Conservation (phyloP, 2,797 vertebrate species). For the Lutjanus argentimaculatus region DNA sequence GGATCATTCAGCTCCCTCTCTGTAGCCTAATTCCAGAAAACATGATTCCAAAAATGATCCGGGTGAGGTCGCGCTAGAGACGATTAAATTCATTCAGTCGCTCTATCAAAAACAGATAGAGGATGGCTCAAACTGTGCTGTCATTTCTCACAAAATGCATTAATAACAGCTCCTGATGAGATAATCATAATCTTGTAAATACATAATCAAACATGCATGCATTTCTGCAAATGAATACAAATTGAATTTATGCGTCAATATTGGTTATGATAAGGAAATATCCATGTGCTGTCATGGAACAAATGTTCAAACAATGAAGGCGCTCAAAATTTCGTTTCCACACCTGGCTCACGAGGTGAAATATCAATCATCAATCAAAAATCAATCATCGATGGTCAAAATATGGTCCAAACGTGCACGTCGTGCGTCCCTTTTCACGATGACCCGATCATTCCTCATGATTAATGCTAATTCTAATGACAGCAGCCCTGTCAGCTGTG, state of each 20-base stretch:
- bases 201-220: neutral
- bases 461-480: constrained; percentile 85
- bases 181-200: neutral
- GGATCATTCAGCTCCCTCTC: constrained; percentile 79
- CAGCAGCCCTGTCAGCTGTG: constrained; percentile 79
- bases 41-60: constrained; percentile 82
- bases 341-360: constrained; percentile 43
- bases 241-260: neutral
- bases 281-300: neutral
- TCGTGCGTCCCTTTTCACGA: constrained; percentile 16
- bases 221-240: neutral
- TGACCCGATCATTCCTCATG: constrained; percentile 74
- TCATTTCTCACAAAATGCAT: constrained; percentile 15
- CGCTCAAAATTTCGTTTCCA: constrained; percentile 11
- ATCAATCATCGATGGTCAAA: constrained; percentile 18
- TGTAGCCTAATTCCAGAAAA: constrained; percentile 76
- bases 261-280: neutral
- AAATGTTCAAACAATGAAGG: constrained; percentile 54
- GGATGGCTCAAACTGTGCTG: constrained; percentile 22
- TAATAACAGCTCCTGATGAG: neutral
- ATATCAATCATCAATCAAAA: constrained; percentile 14
- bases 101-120: constrained; percentile 51
- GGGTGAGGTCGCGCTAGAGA: constrained; percentile 86
- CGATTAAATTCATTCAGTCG: constrained; percentile 60
- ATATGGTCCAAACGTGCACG: constrained; percentile 36